These are phyloP conservation scores for Caenorhabditis virilis DNA, from an alignment of 2,888 invertebrate genomes.

Conservation along the genomic window DNA sequence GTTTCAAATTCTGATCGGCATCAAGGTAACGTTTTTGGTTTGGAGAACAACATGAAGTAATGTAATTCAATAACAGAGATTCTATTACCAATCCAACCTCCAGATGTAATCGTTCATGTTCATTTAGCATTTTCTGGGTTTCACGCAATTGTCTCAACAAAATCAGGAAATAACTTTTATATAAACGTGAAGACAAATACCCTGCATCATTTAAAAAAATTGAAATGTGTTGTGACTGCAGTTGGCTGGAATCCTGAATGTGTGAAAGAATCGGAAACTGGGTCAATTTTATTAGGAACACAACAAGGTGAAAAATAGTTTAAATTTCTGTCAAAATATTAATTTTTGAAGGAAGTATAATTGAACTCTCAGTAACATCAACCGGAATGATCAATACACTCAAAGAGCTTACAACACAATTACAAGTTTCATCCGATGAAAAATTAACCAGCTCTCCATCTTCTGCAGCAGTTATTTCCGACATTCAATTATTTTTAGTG, in stretches of 20 bases:
- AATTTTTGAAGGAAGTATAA: too few relatives aligned
- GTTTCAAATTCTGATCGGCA: slow-evolving; percentile 21
- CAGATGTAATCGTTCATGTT: slow-evolving; percentile 49
- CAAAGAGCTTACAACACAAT: slow-evolving; percentile 43
- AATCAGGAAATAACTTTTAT: slow-evolving; percentile 62
- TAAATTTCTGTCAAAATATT: too few relatives aligned
- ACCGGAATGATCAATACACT: slow-evolving; percentile 42
- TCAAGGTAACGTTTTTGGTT: too few relatives aligned
- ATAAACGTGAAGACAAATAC: slow-evolving; percentile 45
- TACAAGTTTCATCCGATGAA: slow-evolving; percentile 8
- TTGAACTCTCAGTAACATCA: slow-evolving; percentile 40
- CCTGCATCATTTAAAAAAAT: slow-evolving; percentile 45
- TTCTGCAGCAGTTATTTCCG: slow-evolving; percentile 33
- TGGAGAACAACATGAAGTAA: not conserved
- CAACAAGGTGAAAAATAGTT: too few relatives aligned
- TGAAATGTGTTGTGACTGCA: slow-evolving; percentile 57
- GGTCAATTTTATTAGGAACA: slow-evolving; percentile 63
- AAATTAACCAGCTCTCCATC: slow-evolving; percentile 2
- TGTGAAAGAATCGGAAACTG: slow-evolving; percentile 58
- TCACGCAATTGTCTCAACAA: slow-evolving; percentile 58
- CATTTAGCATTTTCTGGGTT: slow-evolving; percentile 58
- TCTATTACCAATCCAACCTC: slow-evolving; percentile 37
- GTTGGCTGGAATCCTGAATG: slow-evolving; percentile 65
- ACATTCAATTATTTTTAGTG: slow-evolving; percentile 40
- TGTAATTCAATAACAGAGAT: slow-evolving; percentile 38